phyloP scores from a whole-genome alignment of 1,140 invertebrate species.

The Pseudomyrmex pallidus region DNA sequence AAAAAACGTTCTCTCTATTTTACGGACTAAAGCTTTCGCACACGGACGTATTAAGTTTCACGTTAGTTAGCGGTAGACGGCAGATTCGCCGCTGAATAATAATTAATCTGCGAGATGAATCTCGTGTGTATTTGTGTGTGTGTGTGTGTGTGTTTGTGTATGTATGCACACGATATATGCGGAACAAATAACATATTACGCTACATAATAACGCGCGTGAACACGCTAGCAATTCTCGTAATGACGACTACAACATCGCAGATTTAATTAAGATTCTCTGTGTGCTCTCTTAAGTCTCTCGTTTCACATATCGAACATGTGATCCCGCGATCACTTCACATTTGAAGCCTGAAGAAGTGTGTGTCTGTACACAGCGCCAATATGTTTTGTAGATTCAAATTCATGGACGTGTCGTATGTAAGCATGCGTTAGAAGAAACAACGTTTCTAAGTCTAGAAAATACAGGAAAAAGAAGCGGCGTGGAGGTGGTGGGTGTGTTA shows the following conservation, averaged over 20 bases:
- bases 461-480: constrained; percentile 73
- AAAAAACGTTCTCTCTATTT: neutral
- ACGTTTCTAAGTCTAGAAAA: constrained; percentile 74
- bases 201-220: constrained; percentile 9
- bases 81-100: too few species aligned
- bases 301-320: constrained; percentile 41
- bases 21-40: constrained; percentile 38
- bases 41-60: neutral
- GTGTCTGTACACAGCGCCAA: neutral
- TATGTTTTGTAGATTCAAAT: constrained; percentile 51
- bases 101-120: too few species aligned
- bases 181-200: constrained; percentile 24
- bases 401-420: constrained; percentile 62
- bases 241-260: constrained; percentile 28
- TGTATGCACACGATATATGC: constrained; percentile 25
- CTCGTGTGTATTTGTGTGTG: too few species aligned
- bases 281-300: constrained; percentile 38
- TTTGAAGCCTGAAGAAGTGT: constrained; percentile 16
- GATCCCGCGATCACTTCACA: constrained; percentile 27
- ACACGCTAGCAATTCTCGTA: constrained; percentile 13
- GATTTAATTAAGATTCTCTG: constrained; percentile 28
- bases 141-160: neutral
- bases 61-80: constrained; percentile 10
- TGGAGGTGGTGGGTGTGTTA: constrained; percentile 73
- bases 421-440: constrained; percentile 82